A percentile compares a stretch with the other conserved stretches of the same genome.
phyloP scores from a whole-genome alignment of 2,888 invertebrate genomes.

The Diarsia brunnea region DNA sequence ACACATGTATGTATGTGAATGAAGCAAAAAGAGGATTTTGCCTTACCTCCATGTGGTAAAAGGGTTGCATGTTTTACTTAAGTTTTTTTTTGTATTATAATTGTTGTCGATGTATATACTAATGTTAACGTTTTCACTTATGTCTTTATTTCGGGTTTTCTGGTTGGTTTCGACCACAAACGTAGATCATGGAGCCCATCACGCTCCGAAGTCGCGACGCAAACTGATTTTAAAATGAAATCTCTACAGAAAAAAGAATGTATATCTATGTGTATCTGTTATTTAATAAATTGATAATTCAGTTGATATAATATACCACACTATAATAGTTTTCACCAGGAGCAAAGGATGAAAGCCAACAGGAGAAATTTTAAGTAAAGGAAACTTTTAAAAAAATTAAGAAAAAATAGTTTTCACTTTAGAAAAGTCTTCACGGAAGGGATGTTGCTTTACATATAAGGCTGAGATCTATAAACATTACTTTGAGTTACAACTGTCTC shows the following conservation, averaged over 20 bases:
- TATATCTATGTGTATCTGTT: background rate
- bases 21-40: background rate
- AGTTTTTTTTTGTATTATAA: no score
- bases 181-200: background rate
- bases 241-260: background rate
- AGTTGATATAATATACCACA: background rate
- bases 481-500: background rate
- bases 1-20: no score
- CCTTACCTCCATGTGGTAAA: background rate
- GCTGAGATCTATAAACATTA: background rate
- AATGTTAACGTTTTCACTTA: background rate
- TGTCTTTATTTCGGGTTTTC: background rate
- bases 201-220: slow-evolving; percentile 1
- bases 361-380: no score
- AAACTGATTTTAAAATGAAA: slow-evolving; percentile 17
- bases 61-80: background rate
- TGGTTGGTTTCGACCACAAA: background rate
- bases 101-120: background rate
- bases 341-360: no score
- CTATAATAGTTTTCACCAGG: no score
- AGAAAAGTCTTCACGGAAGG: background rate
- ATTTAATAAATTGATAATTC: background rate
- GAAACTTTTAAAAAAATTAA: no score
- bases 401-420: no score
- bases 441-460: background rate